Percentiles rank a stretch among this genome's conserved stretches.
Conservation (phyloP, 2,113 vertebrate species). For the Motacilla tschutschensis region DNA sequence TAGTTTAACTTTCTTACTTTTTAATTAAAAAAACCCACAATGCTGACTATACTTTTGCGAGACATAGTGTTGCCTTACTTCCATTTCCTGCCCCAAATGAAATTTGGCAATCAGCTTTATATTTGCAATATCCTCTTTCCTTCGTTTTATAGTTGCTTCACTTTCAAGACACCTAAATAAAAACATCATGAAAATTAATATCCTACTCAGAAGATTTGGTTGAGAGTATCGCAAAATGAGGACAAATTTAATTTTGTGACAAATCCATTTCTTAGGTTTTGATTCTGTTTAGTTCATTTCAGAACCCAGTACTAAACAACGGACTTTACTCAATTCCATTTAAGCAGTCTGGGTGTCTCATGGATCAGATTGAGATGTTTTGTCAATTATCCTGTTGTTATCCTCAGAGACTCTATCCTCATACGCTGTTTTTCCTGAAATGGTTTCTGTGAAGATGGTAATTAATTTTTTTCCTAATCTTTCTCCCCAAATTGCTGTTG, state of each 20-base stretch:
- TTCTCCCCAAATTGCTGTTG: neutral
- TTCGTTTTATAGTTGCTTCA: fast-evolving
- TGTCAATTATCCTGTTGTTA: neutral
- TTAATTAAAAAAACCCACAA: neutral
- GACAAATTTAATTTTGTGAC: neutral
- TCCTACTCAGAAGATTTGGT: neutral
- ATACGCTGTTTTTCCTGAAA: neutral
- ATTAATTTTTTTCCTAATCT: neutral
- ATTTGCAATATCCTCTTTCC: neutral
- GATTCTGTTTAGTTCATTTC: neutral
- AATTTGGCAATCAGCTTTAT: neutral
- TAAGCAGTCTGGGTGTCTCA: neutral
- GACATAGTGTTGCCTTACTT: neutral
- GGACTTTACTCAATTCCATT: neutral
- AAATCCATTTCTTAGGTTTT: neutral
- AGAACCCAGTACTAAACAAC: neutral
- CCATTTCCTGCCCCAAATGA: neutral
- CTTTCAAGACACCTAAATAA: neutral
- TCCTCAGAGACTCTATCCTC: neutral
- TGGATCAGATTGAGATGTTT: neutral
- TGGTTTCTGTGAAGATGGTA: neutral
- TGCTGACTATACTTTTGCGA: neutral
- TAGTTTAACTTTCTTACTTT: neutral
- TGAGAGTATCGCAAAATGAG: neutral
- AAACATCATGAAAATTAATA: neutral